Percentiles rank a stretch among this genome's conserved stretches.
These are phyloP conservation scores for Cossypha niveicapilla DNA, from an alignment of 2,797 vertebrate genomes.

Conservation along the genomic window DNA sequence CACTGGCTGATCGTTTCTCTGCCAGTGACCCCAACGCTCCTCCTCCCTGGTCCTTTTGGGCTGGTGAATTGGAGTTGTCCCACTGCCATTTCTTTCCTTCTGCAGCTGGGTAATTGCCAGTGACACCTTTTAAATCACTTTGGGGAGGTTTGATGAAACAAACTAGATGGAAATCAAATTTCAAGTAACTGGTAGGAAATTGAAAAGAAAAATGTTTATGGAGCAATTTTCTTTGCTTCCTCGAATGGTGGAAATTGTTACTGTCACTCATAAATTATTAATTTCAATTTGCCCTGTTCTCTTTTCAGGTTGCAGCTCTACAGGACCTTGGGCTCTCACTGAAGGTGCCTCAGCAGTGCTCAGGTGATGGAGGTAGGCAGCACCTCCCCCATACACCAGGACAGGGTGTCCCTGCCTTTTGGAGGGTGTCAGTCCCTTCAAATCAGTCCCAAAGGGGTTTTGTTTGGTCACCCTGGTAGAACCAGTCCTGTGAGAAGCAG, in stretches of 20 bases:
- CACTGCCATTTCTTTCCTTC: neutral
- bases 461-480: neutral
- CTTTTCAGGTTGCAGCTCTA: neutral
- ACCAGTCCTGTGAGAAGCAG: neutral
- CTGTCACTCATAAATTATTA: constrained; percentile 49
- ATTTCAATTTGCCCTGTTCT: neutral
- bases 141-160: constrained; percentile 19
- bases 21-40: neutral
- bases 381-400: neutral
- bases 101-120: neutral
- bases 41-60: neutral
- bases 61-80: neutral
- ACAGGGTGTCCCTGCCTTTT: neutral
- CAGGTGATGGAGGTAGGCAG: neutral
- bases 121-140: constrained; percentile 29
- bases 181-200: constrained; percentile 47
- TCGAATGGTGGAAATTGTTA: neutral
- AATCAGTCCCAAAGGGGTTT: neutral
- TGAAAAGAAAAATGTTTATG: constrained; percentile 60
- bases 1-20: neutral
- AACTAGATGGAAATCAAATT: constrained; percentile 57
- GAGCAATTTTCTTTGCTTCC: constrained; percentile 44
- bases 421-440: neutral
- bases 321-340: neutral
- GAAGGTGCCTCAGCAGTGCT: neutral